Percentiles rank a stretch among this genome's conserved stretches.
These are phyloP conservation scores for Alethe castanea DNA, from an alignment of 2,113 vertebrate genomes.

Conservation along the genomic window DNA sequence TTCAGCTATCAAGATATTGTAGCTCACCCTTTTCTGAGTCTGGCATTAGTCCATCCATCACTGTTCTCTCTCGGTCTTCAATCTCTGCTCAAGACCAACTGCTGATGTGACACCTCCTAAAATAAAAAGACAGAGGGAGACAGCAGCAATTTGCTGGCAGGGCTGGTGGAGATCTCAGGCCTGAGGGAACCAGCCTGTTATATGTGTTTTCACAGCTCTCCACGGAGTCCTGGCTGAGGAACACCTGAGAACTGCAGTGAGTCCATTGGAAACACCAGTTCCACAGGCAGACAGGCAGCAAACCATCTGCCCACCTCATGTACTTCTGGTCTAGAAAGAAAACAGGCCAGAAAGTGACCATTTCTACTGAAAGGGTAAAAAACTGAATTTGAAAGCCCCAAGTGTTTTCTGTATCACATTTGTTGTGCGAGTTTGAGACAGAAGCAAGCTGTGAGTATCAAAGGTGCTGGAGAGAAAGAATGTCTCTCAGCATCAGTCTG, in stretches of 20 bases:
- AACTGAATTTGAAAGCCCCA: not conserved
- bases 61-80: not conserved
- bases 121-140: not conserved
- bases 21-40: not conserved
- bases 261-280: not conserved
- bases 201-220: not conserved
- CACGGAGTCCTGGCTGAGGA: not conserved
- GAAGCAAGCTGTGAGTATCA: not conserved
- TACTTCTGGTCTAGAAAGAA: not conserved
- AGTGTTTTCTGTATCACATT: not conserved
- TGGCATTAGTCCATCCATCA: not conserved
- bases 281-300: not conserved
- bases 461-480: not conserved
- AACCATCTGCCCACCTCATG: not conserved
- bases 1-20: not conserved
- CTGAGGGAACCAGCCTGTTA: not conserved
- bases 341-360: not conserved
- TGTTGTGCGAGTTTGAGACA: not conserved
- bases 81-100: not conserved
- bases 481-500: not conserved
- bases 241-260: not conserved
- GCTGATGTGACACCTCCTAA: not conserved
- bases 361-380: not conserved
- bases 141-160: not conserved
- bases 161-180: not conserved